Base-by-base conservation (phyloP, 1,140 invertebrate species). In the Drosophila kurseongensis region DNA sequence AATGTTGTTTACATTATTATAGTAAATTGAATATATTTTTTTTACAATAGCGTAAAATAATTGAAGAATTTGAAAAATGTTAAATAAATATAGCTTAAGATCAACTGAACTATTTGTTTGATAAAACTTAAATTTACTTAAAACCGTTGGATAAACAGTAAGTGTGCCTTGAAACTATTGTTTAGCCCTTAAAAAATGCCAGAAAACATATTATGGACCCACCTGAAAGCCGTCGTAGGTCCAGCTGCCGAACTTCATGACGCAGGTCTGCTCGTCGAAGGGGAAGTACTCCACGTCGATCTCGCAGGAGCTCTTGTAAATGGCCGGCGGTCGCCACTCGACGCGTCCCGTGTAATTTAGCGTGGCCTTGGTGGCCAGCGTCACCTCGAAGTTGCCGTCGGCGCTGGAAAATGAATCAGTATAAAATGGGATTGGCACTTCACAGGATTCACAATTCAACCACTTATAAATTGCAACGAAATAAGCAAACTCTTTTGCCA, bases 231-330 rank as follows among this genome's bases (percentile, higher is more conserved):
- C 97, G 93, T 98, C 97, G 94, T 97, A 98, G 56, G 98, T 98
- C 98, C 98, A 99, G 62, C 97, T 98, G 80, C 98, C 98, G 92
- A 99, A 99, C 92, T 97, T 97, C 95, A 98, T 97, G 52, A 95
- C 95, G 93, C 98, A 99, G 82, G 97, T 98, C 94, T 98, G 97
- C 93, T 97, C 96, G 93, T 98, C 97, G 94, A 98, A 98, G 56
- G 97, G 97, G 94, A 98, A 98, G 94, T 98, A 98, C 94, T 98
- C 97, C 80, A 98, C 97, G 94, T 98, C 97, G 91, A 98, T 98
- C 94, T 98, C 96, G 92, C 97, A 98, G 90, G 96, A 97, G 90
- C 96, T 97, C 94, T 98, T 98, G 94, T 98, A 98, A 93, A 98
- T 98, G 73, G 98, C 98, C 45, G 98, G 98, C 61, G 98, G 98